Percentiles rank a stretch among this genome's conserved stretches.
Evolutionary conservation across 2,113 vertebrate genomes (phyloP).

Genomic region (Protobothrops mucrosquamatus): DNA sequence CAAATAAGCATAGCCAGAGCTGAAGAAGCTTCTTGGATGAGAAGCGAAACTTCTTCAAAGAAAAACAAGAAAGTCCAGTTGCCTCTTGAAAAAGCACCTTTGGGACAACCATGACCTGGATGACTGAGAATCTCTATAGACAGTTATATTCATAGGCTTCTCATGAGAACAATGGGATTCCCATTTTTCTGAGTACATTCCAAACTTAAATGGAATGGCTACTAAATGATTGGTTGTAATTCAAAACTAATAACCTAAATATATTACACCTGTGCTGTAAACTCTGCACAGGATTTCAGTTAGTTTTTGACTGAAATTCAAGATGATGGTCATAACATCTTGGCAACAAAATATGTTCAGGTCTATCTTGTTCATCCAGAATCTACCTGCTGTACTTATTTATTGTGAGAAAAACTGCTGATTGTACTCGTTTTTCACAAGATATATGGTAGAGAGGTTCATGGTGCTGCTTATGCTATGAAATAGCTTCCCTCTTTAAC

Average conservation of each 20-base stretch:
- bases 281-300: background rate
- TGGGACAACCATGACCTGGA: no score
- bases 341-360: background rate
- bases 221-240: background rate
- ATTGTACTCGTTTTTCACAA: background rate
- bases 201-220: background rate
- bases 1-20: no score
- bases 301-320: background rate
- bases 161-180: background rate
- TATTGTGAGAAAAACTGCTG: background rate
- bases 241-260: background rate
- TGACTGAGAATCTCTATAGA: no score
- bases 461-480: background rate
- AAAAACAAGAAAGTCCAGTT: no score
- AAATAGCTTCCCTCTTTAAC: background rate
- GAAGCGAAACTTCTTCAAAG: no score
- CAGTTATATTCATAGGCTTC: background rate
- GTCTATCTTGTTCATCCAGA: background rate
- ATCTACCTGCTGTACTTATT: background rate
- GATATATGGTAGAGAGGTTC: background rate
- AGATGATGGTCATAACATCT: background rate
- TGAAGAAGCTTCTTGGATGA: no score
- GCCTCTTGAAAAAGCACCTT: no score
- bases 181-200: background rate
- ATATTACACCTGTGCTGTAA: background rate